Evolutionary conservation across 2,888 invertebrate genomes (phyloP).

Genomic region (Metacarcinus magister): DNA sequence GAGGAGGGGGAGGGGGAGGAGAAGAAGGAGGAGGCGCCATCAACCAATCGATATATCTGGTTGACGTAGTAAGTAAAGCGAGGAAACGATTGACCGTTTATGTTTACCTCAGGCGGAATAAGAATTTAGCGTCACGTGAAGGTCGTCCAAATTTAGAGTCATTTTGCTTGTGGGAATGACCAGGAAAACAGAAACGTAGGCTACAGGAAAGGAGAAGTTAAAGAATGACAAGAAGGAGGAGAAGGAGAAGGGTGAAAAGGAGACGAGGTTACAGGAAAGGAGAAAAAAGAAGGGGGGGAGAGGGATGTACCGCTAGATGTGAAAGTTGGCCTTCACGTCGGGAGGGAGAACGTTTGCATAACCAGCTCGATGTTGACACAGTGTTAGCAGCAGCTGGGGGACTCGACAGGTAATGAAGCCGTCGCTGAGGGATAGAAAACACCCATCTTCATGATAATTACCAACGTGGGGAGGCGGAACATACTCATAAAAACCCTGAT

Average conservation of each 20-base stretch:
- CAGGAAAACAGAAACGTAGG: neutral
- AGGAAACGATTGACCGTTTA: neutral
- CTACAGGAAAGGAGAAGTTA: neutral
- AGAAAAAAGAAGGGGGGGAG: neutral
- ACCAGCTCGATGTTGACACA: neutral
- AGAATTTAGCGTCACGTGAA: neutral
- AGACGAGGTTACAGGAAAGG: neutral
- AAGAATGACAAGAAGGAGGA: neutral
- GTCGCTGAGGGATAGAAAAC: neutral
- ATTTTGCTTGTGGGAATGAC: neutral
- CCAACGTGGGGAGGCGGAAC: neutral
- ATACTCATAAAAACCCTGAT: neutral
- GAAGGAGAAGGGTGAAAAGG: neutral
- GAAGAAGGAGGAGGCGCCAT: neutral
- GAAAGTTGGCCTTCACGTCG: neutral
- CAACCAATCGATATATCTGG: neutral
- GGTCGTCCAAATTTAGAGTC: neutral
- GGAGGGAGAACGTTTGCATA: neutral
- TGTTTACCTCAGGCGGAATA: constrained; percentile 18
- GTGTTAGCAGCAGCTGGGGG: neutral
- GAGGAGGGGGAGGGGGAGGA: neutral
- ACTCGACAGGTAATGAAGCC: neutral
- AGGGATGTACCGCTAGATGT: neutral
- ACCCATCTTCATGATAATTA: neutral
- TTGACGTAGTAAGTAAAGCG: neutral